Evolutionary conservation across 2,888 invertebrate genomes (phyloP).

Genomic region (Nemurella pictetii): DNA sequence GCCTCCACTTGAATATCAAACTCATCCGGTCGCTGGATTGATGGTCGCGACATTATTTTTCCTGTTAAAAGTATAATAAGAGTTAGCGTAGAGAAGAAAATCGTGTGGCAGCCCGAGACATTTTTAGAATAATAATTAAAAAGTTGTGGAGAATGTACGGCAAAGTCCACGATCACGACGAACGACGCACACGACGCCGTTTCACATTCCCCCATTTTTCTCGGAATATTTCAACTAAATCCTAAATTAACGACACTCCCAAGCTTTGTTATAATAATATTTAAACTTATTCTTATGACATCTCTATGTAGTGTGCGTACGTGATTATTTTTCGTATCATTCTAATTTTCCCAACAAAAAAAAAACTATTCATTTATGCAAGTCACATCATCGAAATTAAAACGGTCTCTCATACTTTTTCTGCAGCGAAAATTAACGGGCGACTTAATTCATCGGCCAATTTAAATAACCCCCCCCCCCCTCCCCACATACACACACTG

Average conservation of each 20-base stretch:
- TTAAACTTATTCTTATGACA: neutral
- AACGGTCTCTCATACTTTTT: neutral
- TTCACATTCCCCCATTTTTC: neutral
- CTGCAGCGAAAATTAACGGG: neutral
- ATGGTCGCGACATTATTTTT: neutral
- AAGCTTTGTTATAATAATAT: neutral
- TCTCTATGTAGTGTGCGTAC: neutral
- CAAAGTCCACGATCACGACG: neutral
- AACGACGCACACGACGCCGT: neutral
- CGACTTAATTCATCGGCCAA: neutral
- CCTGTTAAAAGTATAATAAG: neutral
- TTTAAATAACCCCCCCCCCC: neutral
- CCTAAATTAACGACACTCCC: neutral
- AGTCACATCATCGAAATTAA: neutral
- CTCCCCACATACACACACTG: neutral
- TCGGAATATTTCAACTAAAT: neutral
- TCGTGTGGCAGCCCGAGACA: neutral
- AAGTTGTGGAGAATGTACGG: neutral
- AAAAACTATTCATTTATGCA: neutral
- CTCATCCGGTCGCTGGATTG: neutral
- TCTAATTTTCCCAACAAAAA: neutral
- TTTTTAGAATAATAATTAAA: neutral
- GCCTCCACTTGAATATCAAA: neutral
- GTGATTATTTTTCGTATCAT: neutral
- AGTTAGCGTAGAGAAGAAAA: neutral